phyloP scores from a whole-genome alignment of 1,140 invertebrate genomes.

The Neotoxoptera formosana region DNA sequence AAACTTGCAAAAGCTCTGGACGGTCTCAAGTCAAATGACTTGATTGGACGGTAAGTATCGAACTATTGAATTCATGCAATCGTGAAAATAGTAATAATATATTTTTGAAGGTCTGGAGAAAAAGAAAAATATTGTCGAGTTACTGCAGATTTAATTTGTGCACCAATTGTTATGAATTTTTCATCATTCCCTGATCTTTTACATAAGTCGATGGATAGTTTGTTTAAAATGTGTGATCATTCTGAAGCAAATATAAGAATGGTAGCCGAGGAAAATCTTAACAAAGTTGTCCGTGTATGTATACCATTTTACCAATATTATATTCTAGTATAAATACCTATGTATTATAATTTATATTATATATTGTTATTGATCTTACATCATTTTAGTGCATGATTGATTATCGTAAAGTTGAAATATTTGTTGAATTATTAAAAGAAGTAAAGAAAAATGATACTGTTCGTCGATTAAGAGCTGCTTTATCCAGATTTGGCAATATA shows the following conservation, averaged over 20 bases:
- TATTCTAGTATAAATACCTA: neutral
- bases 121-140: constrained; percentile 54
- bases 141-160: constrained; percentile 54
- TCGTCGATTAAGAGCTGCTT: constrained; percentile 55
- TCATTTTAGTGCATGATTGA: constrained; percentile 54
- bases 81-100: neutral
- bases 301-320: neutral
- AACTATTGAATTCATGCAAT: neutral
- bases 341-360: neutral
- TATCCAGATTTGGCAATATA: constrained; percentile 55
- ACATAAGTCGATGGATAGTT: constrained; percentile 44
- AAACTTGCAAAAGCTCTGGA: constrained; percentile 44
- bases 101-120: constrained; percentile 47
- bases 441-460: constrained; percentile 47
- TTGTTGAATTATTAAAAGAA: constrained; percentile 55
- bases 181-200: constrained; percentile 44
- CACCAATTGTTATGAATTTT: constrained; percentile 54
- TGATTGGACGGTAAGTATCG: constrained; percentile 26
- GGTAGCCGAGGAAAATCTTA: constrained; percentile 55
- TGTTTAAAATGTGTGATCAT: constrained; percentile 53
- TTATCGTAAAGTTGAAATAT: constrained; percentile 51
- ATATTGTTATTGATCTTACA: neutral
- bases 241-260: constrained; percentile 50
- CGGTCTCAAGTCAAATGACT: constrained; percentile 48
- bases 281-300: constrained; percentile 47